Base-by-base conservation (phyloP, 2,888 invertebrate genomes). In the Tenthredo notha region DNA sequence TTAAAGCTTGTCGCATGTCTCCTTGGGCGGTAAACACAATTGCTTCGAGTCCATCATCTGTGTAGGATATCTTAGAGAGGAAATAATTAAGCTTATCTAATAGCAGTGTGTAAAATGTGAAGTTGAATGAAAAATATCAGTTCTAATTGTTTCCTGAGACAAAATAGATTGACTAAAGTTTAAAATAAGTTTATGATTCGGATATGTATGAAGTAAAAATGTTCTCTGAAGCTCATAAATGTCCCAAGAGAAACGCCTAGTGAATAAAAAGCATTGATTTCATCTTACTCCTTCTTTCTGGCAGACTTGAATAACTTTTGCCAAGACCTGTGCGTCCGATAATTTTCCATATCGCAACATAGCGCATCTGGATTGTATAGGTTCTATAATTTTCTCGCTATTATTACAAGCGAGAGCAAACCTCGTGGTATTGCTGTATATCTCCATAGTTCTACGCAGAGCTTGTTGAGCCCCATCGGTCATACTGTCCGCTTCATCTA, bases 381-480 rank as follows among this genome's bases (percentile, higher is more conserved):
- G 98, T 93, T 99, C 99, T 87, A 99, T 99, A 85, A 99, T 99
- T 94, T 99, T 99, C 92, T 99, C 99, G 85, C 98, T 99, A 89
- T 98, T 98, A 94, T 99, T 99, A 92, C 99, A 99, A 25, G 99
- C 99, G 7, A 99, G 95, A 0, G 99, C 99, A 94, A 99, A 99
- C 86, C 99, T 95, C 0, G 99, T 99, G 0, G 99, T 99, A 92
- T 96, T 97, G 84, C 98, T 98, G 94, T 98, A 99, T 86, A 99
- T 96, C 94, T 99, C 99, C 99, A 99, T 99, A 0, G 99, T 99
- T 88, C 99, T 96, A 29, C 99, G 95, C 84, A 99, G 94, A 0
- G 99, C 99, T 93, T 99, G 99, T 93, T 99, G 99, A 0, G 99
- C 99, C 0, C 99, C 99, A 90, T 99, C 99, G 0, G 99, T 99